These are phyloP conservation scores for Pseudorasbora parva DNA, from an alignment of 2,113 vertebrate genomes.

Conservation along the genomic window DNA sequence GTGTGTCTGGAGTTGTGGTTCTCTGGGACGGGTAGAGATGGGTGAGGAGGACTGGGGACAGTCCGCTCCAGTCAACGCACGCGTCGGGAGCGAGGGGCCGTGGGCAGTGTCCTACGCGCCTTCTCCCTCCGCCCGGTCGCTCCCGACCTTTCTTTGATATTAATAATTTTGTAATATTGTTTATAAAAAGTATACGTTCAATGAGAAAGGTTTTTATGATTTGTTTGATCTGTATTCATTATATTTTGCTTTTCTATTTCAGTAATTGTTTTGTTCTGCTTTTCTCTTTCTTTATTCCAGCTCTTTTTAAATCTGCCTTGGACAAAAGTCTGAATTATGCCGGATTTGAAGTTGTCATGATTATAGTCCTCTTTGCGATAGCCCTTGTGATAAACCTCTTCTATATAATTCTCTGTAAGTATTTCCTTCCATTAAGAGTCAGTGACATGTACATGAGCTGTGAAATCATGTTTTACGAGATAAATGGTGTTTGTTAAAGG, in stretches of 20 bases:
- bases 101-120: too few species aligned
- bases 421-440: neutral
- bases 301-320: constrained; percentile 1
- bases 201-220: neutral
- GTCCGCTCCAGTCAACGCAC: too few species aligned
- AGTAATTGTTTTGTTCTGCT: neutral
- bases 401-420: neutral
- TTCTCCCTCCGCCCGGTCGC: too few species aligned
- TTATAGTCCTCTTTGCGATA: neutral
- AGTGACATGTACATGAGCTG: neutral
- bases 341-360: neutral
- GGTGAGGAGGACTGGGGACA: too few species aligned
- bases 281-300: neutral
- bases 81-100: too few species aligned
- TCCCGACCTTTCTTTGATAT: too few species aligned
- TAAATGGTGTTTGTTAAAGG: too few species aligned
- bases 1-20: too few species aligned
- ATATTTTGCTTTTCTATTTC: neutral
- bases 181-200: too few species aligned
- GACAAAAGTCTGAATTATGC: neutral
- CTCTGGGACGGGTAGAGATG: too few species aligned
- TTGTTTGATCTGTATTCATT: neutral
- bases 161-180: too few species aligned
- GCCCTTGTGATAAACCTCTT: neutral
- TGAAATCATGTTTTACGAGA: too few species aligned